A percentile compares a stretch with the other conserved stretches of the same genome.
Conservation (phyloP, 1,140 invertebrate genomes). For the Helicoverpa zea region DNA sequence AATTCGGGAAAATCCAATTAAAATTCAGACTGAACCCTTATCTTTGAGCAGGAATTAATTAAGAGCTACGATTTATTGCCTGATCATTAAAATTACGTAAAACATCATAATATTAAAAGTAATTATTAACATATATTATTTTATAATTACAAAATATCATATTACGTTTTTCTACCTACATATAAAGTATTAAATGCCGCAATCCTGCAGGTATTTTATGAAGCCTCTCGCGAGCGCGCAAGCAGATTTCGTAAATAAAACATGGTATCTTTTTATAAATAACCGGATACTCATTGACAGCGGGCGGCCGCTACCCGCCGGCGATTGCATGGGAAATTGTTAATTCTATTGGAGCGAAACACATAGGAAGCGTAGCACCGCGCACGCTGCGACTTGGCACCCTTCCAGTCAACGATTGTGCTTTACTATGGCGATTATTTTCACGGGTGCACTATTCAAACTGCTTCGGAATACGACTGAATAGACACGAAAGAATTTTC, state of each 20-base stretch:
- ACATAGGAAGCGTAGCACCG: slow-evolving; percentile 57
- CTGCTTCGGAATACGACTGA: slow-evolving; percentile 67
- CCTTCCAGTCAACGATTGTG: slow-evolving; percentile 66
- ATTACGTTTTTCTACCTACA: too few relatives aligned
- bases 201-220: not conserved
- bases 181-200: too few relatives aligned
- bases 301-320: slow-evolving; percentile 25
- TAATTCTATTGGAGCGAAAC: slow-evolving; percentile 64
- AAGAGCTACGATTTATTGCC: slow-evolving; percentile 36
- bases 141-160: too few relatives aligned
- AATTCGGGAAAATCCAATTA: slow-evolving; percentile 36
- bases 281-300: slow-evolving; percentile 35
- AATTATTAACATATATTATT: too few relatives aligned
- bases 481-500: slow-evolving; percentile 77
- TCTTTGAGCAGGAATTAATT: slow-evolving; percentile 35
- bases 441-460: slow-evolving; percentile 67
- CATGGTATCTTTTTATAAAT: slow-evolving; percentile 34
- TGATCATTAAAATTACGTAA: not conserved
- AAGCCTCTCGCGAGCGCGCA: too few relatives aligned
- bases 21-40: slow-evolving; percentile 42
- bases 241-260: not conserved
- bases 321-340: slow-evolving; percentile 59
- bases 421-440: slow-evolving; percentile 67
- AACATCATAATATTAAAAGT: not conserved
- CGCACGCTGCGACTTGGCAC: slow-evolving; percentile 58